Percentiles rank a stretch among this genome's conserved stretches.
Conservation (phyloP, 1,140 invertebrate species). For the Radopholus similis region DNA sequence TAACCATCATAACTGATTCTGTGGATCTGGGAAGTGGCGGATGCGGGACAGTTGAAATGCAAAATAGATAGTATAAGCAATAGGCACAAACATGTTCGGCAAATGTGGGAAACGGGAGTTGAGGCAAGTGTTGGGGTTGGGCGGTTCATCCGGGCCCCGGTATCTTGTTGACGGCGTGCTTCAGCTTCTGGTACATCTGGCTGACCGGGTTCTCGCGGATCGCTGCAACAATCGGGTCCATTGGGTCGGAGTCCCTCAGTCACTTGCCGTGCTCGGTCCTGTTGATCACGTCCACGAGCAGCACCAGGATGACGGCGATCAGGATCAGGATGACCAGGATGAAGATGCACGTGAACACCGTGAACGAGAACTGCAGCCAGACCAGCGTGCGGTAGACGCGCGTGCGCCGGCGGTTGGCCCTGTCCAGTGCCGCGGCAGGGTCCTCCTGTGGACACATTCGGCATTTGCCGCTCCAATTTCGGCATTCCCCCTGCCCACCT, state of each 20-base stretch:
- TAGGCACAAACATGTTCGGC: too few species aligned
- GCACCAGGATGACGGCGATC: not conserved
- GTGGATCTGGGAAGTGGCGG: too few species aligned
- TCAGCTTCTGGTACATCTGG: slow-evolving; percentile 13
- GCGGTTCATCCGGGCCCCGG: not conserved
- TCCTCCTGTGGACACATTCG: not conserved
- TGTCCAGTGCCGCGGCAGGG: not conserved
- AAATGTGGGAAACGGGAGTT: too few species aligned
- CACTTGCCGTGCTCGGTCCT: slow-evolving; percentile 2
- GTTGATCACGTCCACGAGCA: not conserved
- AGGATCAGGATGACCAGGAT: slow-evolving; percentile 15
- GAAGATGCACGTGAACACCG: slow-evolving; percentile 16
- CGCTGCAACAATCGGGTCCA: not conserved
- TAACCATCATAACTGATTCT: too few species aligned
- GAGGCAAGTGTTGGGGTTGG: too few species aligned
- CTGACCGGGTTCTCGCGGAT: slow-evolving; percentile 11
- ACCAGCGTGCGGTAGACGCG: slow-evolving; percentile 8
- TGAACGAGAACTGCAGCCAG: slow-evolving; percentile 15
- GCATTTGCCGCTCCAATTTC: not conserved
- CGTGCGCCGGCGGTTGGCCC: not conserved
- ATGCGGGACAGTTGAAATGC: too few species aligned
- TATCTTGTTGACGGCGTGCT: slow-evolving; percentile 10
- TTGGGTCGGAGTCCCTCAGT: not conserved
- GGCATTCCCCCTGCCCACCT: not conserved
- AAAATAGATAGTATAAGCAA: too few species aligned